Evolutionary conservation across 1,140 invertebrate genomes (phyloP), one percentile per base, ranked within the genome.

Genomic region (Aphelinus atriplicis): DNA sequence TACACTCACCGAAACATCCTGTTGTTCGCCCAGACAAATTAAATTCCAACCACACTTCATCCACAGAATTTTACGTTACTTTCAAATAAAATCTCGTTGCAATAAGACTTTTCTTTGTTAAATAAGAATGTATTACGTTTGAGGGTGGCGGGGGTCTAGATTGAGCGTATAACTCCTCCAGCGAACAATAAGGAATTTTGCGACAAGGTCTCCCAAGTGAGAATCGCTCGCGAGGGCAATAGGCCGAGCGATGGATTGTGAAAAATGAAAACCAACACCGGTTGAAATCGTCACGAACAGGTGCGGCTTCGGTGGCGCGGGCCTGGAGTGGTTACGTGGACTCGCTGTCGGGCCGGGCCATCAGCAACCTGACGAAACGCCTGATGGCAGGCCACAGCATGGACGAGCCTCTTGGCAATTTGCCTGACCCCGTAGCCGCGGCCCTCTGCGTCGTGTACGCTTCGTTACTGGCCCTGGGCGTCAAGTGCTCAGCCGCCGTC

Each of bases 251-350:
- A 53, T 53, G 51, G 51, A 60, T 60, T 60, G 0, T 60, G 4
- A 60, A 60, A 60, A 60, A 60, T n/a, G 1, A 60, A 26, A 26
- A 60, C 42, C 1, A 60, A 7, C 42, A 26, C 26, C 26, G 26
- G 26, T 26, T 26, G 26, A 26, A 26, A 26, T 26, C 26, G n/a
- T 43, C 4, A 53, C 64, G 85, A 87, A 76, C 84, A 92, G 94
- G 94, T 7, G 94, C 95, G 4, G 96, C 97, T 0, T 95, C 95
- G 0, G 95, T 97, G 45, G 95, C 95, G 0, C 91, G 96, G 78
- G 96, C 96, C 2, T 97, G 95, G 95, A 97, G 95, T 77, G 96
- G 95, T 9, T 97, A 97, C 81, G 91, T 98, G 4, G 95, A 98
- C 82, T 94, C 95, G 0, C 88, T 97, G 80, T 89, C 95, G 7